Conservation (phyloP, 2,797 vertebrate genomes). For the Hydrocynus forskahlii region DNA sequence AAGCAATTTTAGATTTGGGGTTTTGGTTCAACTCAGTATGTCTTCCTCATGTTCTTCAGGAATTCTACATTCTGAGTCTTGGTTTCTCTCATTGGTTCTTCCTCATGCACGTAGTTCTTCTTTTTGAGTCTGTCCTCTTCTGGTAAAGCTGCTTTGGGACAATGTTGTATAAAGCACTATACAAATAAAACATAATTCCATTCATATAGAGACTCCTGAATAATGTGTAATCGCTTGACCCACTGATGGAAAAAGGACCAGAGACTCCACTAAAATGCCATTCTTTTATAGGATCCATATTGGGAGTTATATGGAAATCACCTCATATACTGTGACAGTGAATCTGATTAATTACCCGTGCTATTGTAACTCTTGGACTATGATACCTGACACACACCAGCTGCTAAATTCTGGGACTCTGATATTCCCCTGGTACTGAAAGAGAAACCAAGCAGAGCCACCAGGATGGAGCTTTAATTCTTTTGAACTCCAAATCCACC, state of each 20-base stretch:
- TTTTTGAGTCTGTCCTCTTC: neutral
- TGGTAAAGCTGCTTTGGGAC: neutral
- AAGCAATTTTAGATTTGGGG: too few species aligned
- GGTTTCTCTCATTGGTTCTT: too few species aligned
- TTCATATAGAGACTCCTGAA: neutral
- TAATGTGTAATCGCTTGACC: neutral
- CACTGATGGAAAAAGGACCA: neutral
- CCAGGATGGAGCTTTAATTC: neutral
- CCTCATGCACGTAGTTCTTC: too few species aligned
- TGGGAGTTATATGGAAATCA: neutral
- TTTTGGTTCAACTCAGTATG: too few species aligned
- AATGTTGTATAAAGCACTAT: neutral
- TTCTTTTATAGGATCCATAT: neutral
- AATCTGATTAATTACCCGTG: conserved; percentile 3
- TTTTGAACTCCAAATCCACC: neutral
- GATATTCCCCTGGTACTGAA: neutral
- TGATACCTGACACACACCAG: neutral
- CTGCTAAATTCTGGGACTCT: conserved; percentile 4
- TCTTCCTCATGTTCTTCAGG: too few species aligned
- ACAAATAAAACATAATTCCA: neutral
- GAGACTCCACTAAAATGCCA: neutral
- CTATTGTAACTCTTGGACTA: neutral
- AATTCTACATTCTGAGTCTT: too few species aligned
- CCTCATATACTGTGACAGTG: neutral
- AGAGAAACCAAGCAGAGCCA: neutral